These are phyloP conservation scores for Maniola jurtina DNA, from an alignment of 1,140 invertebrate species.

Conservation along the genomic window DNA sequence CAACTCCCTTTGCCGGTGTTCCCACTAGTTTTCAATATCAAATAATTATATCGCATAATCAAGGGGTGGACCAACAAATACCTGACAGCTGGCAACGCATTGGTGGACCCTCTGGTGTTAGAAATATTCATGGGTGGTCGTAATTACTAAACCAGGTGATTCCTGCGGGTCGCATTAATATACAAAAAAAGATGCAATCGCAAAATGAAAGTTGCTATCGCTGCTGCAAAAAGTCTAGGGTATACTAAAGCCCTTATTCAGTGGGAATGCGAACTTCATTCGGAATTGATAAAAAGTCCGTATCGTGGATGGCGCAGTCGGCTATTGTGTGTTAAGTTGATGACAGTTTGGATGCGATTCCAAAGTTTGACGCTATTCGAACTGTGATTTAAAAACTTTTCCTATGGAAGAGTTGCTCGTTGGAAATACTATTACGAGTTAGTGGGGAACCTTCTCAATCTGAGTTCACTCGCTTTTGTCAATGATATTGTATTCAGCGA, in stretches of 20 bases:
- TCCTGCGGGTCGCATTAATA: too few species aligned
- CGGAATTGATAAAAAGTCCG: constrained; percentile 28
- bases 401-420: not conserved
- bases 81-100: too few species aligned
- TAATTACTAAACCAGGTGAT: too few species aligned
- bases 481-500: not conserved
- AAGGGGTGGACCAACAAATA: too few species aligned
- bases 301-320: constrained; percentile 19
- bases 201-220: not conserved
- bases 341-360: constrained; percentile 23
- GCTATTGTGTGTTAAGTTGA: constrained; percentile 18
- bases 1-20: too few species aligned
- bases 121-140: too few species aligned
- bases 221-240: not conserved
- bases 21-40: too few species aligned
- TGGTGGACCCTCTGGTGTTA: too few species aligned
- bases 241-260: not conserved
- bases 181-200: too few species aligned
- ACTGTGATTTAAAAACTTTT: constrained; percentile 21
- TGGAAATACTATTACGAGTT: constrained; percentile 7
- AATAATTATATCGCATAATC: too few species aligned
- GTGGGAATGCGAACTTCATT: constrained; percentile 21
- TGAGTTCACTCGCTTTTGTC: not conserved
- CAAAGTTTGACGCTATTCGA: constrained; percentile 16
- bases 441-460: not conserved